Evolutionary conservation across 2,797 vertebrate genomes (phyloP).

Genomic region (Neopelma chrysocephalum): DNA sequence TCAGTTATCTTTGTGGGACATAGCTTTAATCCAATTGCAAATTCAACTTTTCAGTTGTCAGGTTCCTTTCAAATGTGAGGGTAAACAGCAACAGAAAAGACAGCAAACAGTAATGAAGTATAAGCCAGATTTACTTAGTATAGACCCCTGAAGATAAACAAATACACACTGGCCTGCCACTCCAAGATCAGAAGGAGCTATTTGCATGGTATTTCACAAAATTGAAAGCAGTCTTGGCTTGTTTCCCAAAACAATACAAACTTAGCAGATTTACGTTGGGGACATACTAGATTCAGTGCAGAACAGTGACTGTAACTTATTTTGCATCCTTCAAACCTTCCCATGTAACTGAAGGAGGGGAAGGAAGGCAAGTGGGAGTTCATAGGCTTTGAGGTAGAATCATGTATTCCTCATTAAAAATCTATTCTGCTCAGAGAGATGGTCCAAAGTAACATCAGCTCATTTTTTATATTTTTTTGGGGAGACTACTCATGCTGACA

Average conservation of each 20-base stretch:
- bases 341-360: neutral
- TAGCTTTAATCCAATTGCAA: slow-evolving; percentile 11
- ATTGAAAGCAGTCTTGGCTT: neutral
- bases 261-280: neutral
- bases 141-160: slow-evolving; percentile 29
- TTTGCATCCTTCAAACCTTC: neutral
- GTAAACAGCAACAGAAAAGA: slow-evolving; percentile 37
- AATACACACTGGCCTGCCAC: neutral
- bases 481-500: neutral
- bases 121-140: slow-evolving; percentile 35
- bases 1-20: slow-evolving; percentile 19
- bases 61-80: slow-evolving; percentile 23
- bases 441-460: neutral
- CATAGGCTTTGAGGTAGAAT: neutral
- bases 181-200: slow-evolving; percentile 3
- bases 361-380: neutral
- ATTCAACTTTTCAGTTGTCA: slow-evolving; percentile 1
- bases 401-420: neutral
- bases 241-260: neutral
- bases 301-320: neutral
- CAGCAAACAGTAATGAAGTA: slow-evolving; percentile 15
- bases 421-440: neutral
- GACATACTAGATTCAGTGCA: neutral
- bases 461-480: neutral
- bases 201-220: slow-evolving; percentile 30